phyloP scores from a whole-genome alignment of 2,113 vertebrate species.

The Guaruba guarouba region DNA sequence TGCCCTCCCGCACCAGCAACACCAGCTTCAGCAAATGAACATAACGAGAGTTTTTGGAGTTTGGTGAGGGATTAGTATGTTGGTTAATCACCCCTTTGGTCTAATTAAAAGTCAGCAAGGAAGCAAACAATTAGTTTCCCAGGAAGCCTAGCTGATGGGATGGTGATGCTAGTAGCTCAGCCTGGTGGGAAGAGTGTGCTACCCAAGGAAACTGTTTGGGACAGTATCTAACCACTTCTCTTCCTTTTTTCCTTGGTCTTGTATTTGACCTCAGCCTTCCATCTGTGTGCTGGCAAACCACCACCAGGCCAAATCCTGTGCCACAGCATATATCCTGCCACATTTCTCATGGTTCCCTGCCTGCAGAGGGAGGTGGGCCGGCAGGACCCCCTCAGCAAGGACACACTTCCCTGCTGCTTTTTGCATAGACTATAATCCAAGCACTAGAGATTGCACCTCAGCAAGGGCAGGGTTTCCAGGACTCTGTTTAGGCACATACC shows the following conservation, averaged over 20 bases:
- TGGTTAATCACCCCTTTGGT: not conserved
- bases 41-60: rapidly evolving
- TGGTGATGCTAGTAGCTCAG: not conserved
- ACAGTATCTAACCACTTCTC: not conserved
- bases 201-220: not conserved
- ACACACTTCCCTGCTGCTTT: not conserved
- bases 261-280: not conserved
- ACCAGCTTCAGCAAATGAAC: not conserved
- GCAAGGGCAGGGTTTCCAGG: conserved; percentile 3
- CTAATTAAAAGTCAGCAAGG: conserved; percentile 5
- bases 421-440: not conserved
- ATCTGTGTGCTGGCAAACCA: not conserved
- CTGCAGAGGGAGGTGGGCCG: too few relatives aligned
- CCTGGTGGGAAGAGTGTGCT: not conserved
- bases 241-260: not conserved
- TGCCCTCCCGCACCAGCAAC: not conserved
- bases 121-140: not conserved
- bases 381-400: not conserved
- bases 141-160: not conserved
- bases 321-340: rapidly evolving
- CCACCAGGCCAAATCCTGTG: not conserved
- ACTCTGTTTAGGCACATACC: conserved; percentile 32
- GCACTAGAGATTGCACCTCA: rapidly evolving
- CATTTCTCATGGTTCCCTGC: not conserved
- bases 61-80: not conserved